Evolutionary conservation across 2,888 invertebrate genomes (phyloP), one percentile per base, ranked within the genome.

Genomic region (Pseudolycoriella hygida): DNA sequence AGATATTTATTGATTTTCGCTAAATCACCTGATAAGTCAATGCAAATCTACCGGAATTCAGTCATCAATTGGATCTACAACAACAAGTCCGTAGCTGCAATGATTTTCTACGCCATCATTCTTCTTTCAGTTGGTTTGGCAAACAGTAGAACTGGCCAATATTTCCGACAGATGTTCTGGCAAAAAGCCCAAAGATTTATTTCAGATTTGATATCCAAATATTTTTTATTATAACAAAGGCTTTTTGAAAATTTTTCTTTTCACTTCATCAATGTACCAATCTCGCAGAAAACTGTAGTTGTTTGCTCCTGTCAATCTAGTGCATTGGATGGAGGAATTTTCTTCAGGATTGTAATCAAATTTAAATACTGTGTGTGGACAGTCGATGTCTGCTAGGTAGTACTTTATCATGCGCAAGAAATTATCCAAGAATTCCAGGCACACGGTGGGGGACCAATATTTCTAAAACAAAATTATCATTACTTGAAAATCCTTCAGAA

Each of bases 1-100:
- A 74, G 82, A 49, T 86, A 85, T 60, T 65, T 88, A 46, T 66
- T 87, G 46, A 73, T 87, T 15, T 87, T 2, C 38, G 11, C n/a
- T 4, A 2, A 14, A 6, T 12, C 20, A 14, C 2, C n/a, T 14
- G 18, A 10, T 11, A 15, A 30, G 10, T 14, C n/a, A 18, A 20
- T 14, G 11, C 14, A 20, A 20, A 17, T 17, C 11, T n/a, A 18
- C 4, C 40, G 25, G 17, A 42, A 38, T 40, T 2, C 31, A 11
- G 19, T 46, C 2, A 18, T 51, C 18, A 66, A 66, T 43, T 80
- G 80, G 79, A 56, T 79, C 17, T 65, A 68, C 39, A 67, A 67
- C 50, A 70, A 79, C 58, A 77, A 76, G 56, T 65, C 75, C 49
- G 59, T 74, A 48, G 71, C 77, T 1, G 73, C 77, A 49, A 62